A percentile compares a stretch with the other conserved stretches of the same genome.
Conservation (phyloP, 37 sponge, comb jelly and placozoan species). For the Chondrosia reniformis region DNA sequence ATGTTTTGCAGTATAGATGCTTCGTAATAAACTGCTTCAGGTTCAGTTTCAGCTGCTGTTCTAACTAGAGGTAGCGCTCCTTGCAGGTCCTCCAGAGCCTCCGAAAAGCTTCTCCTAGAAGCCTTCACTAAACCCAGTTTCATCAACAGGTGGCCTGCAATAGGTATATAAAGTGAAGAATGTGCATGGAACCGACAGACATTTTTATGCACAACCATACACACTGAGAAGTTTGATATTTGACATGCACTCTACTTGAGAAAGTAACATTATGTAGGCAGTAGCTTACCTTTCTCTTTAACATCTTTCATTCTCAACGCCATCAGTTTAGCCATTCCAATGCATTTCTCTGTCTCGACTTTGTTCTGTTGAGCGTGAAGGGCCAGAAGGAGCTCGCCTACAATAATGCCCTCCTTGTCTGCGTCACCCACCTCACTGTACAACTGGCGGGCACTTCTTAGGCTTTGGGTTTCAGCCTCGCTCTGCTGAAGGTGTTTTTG, state of each 20-base stretch:
- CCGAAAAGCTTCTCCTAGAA: constrained; percentile 27
- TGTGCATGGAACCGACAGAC: no score
- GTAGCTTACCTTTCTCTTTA: constrained; percentile 31
- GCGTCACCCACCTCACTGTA: constrained; percentile 35
- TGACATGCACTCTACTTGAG: no score
- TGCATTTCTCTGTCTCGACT: constrained; percentile 30
- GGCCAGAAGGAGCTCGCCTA: constrained; percentile 43
- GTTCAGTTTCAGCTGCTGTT: background rate
- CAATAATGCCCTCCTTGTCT: constrained; percentile 35
- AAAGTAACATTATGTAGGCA: no score
- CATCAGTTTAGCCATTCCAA: constrained; percentile 46
- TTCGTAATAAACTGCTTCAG: constrained; percentile 24
- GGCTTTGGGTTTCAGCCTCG: constrained; percentile 33
- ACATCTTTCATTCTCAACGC: constrained; percentile 25
- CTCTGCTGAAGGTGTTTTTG: constrained; percentile 20
- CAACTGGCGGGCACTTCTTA: constrained; percentile 40
- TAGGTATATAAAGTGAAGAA: no score
- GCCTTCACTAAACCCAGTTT: constrained; percentile 58
- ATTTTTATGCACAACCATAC: no score
- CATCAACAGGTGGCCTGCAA: constrained; percentile 50
- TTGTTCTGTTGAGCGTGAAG: constrained; percentile 1
- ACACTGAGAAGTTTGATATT: no score
- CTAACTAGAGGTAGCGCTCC: constrained; percentile 56
- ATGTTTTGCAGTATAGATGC: constrained; percentile 79
- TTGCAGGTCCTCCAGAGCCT: constrained; percentile 60